Percentiles rank a stretch among this genome's conserved stretches.
These are phyloP conservation scores for Sciurus vulgaris DNA, from an alignment of 2,797 vertebrate genomes.

Conservation along the genomic window DNA sequence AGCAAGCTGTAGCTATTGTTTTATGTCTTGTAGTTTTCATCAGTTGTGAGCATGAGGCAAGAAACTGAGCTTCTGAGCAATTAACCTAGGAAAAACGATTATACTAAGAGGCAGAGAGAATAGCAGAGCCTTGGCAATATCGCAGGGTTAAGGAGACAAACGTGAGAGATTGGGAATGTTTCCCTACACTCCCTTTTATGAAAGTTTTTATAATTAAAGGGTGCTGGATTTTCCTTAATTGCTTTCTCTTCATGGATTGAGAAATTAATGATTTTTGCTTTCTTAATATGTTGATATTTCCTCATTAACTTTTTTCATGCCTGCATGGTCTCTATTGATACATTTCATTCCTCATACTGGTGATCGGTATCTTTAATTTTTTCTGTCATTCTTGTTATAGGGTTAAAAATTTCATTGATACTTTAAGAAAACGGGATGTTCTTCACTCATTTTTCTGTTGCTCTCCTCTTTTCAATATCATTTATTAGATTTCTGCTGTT, in stretches of 20 bases:
- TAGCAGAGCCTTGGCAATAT: neutral
- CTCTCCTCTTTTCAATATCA: neutral
- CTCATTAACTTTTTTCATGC: neutral
- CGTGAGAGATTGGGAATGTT: neutral
- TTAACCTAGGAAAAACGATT: neutral
- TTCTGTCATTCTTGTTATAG: neutral
- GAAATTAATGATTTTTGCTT: neutral
- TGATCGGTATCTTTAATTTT: neutral
- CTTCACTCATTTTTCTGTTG: conserved; percentile 14
- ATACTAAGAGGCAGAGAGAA: neutral
- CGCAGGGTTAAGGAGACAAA: neutral
- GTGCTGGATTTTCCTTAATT: neutral
- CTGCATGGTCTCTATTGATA: neutral
- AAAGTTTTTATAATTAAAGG: neutral
- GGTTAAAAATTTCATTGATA: neutral
- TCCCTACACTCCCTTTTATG: neutral
- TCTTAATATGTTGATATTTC: neutral
- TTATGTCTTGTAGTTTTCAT: neutral
- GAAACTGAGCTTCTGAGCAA: neutral
- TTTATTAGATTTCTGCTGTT: neutral
- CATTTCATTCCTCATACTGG: neutral
- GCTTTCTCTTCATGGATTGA: neutral
- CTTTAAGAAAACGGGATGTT: neutral
- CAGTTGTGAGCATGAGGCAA: neutral
- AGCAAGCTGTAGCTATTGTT: neutral